phyloP scores from a whole-genome alignment of 1,140 invertebrate genomes.

The Leptinotarsa lineolata region DNA sequence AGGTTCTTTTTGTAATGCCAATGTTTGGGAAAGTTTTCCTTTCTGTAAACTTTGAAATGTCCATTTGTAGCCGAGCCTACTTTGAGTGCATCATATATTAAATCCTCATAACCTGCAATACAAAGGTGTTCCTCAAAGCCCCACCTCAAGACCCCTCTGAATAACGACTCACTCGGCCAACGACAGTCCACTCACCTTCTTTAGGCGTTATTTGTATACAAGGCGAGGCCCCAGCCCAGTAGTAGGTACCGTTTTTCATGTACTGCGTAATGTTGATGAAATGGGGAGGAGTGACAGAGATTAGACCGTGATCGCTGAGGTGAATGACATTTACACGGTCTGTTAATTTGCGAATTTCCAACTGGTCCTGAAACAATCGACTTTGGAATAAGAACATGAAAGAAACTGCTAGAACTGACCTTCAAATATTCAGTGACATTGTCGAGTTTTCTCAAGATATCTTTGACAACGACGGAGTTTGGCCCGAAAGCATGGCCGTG shows the following conservation, averaged over 20 bases:
- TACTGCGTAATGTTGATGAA: constrained; percentile 66
- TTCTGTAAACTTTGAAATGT: constrained; percentile 64
- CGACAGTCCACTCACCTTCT: constrained; percentile 51
- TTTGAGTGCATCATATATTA: constrained; percentile 62
- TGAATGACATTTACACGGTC: constrained; percentile 70
- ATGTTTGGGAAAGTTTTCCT: constrained; percentile 61
- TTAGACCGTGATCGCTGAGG: constrained; percentile 78
- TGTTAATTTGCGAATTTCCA: constrained; percentile 58
- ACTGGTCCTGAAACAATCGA: constrained; percentile 58
- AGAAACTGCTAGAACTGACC: constrained; percentile 32
- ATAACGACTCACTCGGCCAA: not conserved
- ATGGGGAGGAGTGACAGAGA: constrained; percentile 57
- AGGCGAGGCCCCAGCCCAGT: constrained; percentile 56
- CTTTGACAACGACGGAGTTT: constrained; percentile 46
- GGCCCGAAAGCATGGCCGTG: constrained; percentile 62
- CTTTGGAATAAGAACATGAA: too few relatives aligned
- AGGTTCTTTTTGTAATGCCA: constrained; percentile 66
- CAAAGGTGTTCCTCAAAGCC: too few relatives aligned
- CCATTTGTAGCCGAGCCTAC: constrained; percentile 53
- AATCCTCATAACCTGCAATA: constrained; percentile 55
- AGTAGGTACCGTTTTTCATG: constrained; percentile 60
- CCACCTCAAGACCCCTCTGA: too few relatives aligned
- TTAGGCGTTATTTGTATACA: constrained; percentile 63
- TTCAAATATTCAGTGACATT: constrained; percentile 60
- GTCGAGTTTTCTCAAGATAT: constrained; percentile 62